Conservation (phyloP, 64 coral and sea anemone species). For the Exaiptasia diaphana region DNA sequence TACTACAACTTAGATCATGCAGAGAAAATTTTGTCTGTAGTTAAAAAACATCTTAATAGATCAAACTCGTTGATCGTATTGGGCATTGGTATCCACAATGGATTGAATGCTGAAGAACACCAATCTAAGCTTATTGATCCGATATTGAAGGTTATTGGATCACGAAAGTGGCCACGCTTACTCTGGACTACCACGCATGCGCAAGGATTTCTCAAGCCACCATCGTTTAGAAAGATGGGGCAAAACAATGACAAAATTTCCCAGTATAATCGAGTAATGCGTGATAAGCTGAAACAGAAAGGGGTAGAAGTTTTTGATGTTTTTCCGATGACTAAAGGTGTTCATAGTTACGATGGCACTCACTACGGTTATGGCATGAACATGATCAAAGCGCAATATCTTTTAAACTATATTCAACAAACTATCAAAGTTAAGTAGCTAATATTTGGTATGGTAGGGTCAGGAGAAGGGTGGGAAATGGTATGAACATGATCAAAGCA, state of each 20-base stretch:
- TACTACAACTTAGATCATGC: slow-evolving; percentile 2
- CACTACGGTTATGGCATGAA: slow-evolving; percentile 65
- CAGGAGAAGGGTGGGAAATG: too few species aligned
- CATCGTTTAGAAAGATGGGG: not conserved
- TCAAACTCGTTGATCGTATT: slow-evolving; percentile 40
- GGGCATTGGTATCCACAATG: slow-evolving; percentile 45
- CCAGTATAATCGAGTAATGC: slow-evolving; percentile 30
- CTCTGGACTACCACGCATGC: slow-evolving; percentile 65
- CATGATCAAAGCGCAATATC: slow-evolving; percentile 54
- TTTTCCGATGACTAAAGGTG: slow-evolving; percentile 52
- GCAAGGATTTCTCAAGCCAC: slow-evolving; percentile 48
- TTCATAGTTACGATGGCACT: slow-evolving; percentile 63
- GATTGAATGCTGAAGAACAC: slow-evolving; percentile 6
- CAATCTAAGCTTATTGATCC: slow-evolving; percentile 40
- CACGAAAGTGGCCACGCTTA: slow-evolving; percentile 46
- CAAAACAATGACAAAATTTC: slow-evolving; percentile 8
- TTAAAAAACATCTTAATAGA: slow-evolving; percentile 24
- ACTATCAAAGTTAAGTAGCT: not conserved
- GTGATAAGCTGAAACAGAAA: not conserved
- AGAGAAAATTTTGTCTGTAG: slow-evolving; percentile 2
- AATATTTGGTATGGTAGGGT: too few species aligned
- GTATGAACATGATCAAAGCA: slow-evolving; percentile 56
- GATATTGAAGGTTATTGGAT: slow-evolving; percentile 23
- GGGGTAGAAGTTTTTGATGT: slow-evolving; percentile 58
- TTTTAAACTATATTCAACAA: slow-evolving; percentile 51